These are phyloP conservation scores for Nettapus auritus DNA, from an alignment of 2,113 vertebrate genomes.

Conservation along the genomic window DNA sequence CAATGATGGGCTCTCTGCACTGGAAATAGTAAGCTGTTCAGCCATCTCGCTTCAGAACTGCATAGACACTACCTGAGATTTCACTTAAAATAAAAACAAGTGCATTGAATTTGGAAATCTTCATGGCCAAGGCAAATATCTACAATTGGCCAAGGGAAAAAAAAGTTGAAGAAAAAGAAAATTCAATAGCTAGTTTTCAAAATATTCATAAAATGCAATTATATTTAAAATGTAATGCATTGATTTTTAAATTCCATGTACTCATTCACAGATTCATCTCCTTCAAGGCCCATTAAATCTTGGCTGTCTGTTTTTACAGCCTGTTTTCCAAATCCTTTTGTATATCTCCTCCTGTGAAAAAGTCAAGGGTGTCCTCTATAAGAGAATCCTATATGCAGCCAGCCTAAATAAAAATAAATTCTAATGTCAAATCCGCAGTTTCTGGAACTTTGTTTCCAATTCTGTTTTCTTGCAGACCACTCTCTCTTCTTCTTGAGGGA, in stretches of 20 bases:
- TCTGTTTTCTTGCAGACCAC: slow-evolving; percentile 66
- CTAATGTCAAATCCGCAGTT: slow-evolving; percentile 35
- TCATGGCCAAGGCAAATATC: not conserved
- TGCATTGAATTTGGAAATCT: not conserved
- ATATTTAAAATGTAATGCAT: not conserved
- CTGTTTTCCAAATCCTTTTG: not conserved
- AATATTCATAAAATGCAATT: not conserved
- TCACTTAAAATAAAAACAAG: not conserved
- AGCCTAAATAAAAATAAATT: slow-evolving; percentile 63
- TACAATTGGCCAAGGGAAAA: not conserved
- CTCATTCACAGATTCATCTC: not conserved
- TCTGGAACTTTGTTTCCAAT: slow-evolving; percentile 60
- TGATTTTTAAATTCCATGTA: not conserved
- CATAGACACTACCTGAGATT: not conserved
- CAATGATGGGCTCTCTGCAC: not conserved
- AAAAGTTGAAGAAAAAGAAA: not conserved
- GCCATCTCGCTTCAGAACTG: not conserved
- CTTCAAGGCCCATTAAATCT: not conserved
- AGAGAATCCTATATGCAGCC: not conserved
- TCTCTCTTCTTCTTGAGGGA: not conserved
- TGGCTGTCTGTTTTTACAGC: not conserved
- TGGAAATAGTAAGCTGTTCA: not conserved
- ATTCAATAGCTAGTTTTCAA: not conserved
- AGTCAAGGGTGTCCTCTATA: slow-evolving; percentile 2
- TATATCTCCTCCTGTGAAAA: not conserved